A percentile compares a stretch with the other conserved stretches of the same genome.
Conservation (phyloP, 2,888 invertebrate genomes). For the Anaspis maculata region DNA sequence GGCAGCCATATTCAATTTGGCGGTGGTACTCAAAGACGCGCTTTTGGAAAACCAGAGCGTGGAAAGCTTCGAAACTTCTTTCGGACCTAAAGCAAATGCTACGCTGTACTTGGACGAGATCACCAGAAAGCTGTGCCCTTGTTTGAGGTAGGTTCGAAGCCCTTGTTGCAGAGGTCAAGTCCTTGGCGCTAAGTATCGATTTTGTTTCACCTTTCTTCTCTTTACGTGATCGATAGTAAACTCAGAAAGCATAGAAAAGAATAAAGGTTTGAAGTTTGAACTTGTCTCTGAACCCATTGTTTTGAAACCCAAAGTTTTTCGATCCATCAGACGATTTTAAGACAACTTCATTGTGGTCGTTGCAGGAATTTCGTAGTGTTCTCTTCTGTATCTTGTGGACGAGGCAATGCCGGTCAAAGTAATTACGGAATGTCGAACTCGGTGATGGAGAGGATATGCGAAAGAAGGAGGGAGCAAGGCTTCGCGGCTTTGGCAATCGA, state of each 20-base stretch:
- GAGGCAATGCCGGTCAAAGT: not conserved
- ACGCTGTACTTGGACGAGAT: slow-evolving; percentile 65
- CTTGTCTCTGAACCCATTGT: too few species aligned
- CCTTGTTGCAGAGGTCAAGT: too few species aligned
- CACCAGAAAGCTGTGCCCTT: slow-evolving; percentile 29
- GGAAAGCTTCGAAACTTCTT: slow-evolving; percentile 45
- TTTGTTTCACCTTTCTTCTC: too few species aligned
- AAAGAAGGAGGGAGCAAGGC: slow-evolving; percentile 54
- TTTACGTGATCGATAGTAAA: too few species aligned
- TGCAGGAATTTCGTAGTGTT: slow-evolving; percentile 2
- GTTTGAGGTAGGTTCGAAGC: slow-evolving; percentile 10
- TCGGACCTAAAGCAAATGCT: slow-evolving; percentile 56
- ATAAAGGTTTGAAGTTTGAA: too few species aligned
- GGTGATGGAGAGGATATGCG: slow-evolving; percentile 74
- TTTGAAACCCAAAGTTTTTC: too few species aligned
- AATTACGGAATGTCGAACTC: slow-evolving; percentile 47
- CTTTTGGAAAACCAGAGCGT: slow-evolving; percentile 47
- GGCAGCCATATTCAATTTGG: slow-evolving; percentile 51
- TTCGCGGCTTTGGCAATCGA: slow-evolving; percentile 26
- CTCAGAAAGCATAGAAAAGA: too few species aligned
- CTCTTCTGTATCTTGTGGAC: slow-evolving; percentile 1
- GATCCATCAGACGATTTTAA: too few species aligned
- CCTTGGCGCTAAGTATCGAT: too few species aligned
- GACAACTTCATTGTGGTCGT: too few species aligned
- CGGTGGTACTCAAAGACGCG: slow-evolving; percentile 48